Conservation (phyloP, 2,888 invertebrate genomes). For the Noctua pronuba region DNA sequence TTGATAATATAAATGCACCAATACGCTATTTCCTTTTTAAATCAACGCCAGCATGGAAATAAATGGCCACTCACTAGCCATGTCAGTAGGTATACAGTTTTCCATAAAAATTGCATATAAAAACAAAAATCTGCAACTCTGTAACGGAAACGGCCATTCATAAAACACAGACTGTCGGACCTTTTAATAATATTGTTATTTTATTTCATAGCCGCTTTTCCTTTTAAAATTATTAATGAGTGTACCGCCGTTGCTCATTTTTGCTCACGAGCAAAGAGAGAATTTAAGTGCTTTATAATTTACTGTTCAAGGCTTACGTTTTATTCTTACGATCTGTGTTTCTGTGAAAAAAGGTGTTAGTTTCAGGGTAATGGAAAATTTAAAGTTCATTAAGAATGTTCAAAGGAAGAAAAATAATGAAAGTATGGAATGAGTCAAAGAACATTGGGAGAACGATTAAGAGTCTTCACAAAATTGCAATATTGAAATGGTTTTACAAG, state of each 20-base stretch:
- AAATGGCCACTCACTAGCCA: conserved; percentile 48
- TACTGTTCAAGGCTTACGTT: conserved; percentile 44
- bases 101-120: conserved; percentile 50
- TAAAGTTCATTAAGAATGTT: conserved; percentile 18
- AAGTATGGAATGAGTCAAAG: background rate
- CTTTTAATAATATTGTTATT: conserved; percentile 74
- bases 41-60: conserved; percentile 44
- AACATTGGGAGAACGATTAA: background rate
- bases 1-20: conserved; percentile 57
- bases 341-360: conserved; percentile 23
- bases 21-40: conserved; percentile 55
- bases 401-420: background rate
- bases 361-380: conserved; percentile 15
- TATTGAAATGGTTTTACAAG: background rate
- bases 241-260: conserved; percentile 53
- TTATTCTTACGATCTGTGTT: conserved; percentile 43
- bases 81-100: conserved; percentile 30
- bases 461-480: background rate
- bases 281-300: conserved; percentile 57
- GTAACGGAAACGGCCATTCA: conserved; percentile 63
- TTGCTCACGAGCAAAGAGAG: conserved; percentile 42
- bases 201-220: conserved; percentile 65
- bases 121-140: conserved; percentile 53
- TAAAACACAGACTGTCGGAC: conserved; percentile 65
- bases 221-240: conserved; percentile 71